Conservation (phyloP, 2,888 invertebrate species). For the Agriotes lineatus region DNA sequence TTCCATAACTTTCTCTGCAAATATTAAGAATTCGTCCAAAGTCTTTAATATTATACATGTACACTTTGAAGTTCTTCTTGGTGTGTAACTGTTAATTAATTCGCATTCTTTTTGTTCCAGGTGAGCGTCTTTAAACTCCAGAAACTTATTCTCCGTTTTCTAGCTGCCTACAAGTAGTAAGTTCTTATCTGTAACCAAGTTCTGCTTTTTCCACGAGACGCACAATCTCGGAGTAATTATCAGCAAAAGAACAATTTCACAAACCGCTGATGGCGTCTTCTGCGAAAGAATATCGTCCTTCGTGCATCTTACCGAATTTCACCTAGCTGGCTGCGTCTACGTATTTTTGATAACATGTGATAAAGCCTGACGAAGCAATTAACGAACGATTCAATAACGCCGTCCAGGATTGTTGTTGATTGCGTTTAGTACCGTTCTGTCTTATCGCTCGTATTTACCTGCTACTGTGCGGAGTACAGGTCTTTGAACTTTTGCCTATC, state of each 20-base stretch:
- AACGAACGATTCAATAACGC: conserved; percentile 3
- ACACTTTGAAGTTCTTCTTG: background rate
- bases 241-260: conserved; percentile 6
- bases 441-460: conserved; percentile 38
- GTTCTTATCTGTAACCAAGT: background rate
- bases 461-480: conserved; percentile 22
- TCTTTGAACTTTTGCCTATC: conserved; percentile 38
- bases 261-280: conserved; percentile 7
- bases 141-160: background rate
- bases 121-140: conserved; percentile 5
- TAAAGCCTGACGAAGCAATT: background rate
- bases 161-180: background rate
- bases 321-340: background rate
- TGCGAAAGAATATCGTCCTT: background rate
- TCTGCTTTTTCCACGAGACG: background rate
- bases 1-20: too few relatives aligned
- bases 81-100: conserved; percentile 15
- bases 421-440: conserved; percentile 26
- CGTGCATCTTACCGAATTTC: conserved; percentile 17
- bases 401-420: conserved; percentile 2
- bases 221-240: conserved; percentile 8
- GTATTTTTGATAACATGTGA: conserved; percentile 5
- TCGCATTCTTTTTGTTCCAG: conserved; percentile 19
- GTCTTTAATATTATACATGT: background rate
- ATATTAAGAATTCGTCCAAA: too few relatives aligned